Base-by-base conservation (phyloP, 2,113 vertebrate species). In the Mastomys coucha region DNA sequence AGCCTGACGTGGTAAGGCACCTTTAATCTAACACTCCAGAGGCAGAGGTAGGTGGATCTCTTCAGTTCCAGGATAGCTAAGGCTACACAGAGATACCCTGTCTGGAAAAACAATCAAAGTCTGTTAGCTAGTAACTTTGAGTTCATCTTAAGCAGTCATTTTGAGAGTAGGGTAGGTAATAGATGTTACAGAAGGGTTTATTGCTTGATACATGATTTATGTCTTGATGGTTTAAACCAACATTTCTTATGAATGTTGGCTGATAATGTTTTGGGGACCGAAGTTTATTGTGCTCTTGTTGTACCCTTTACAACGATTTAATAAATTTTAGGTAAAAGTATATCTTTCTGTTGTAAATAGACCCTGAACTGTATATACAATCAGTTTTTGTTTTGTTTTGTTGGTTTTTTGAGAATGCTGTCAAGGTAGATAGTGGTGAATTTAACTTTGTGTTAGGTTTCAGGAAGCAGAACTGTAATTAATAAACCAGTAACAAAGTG, bases 211-310 rank as follows among this genome's bases (percentile, higher is more conserved):
- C 22, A 53, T 95, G 65, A 88, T 89, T 94, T 73, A 10, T 80
- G 51, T 92, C 84, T 88, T 87, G 77, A 70, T 88, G 77, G 75
- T 95, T 91, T 90, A 88, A 89, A 31, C 86, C 36, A 80, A 2
- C 22, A 26, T 85, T 90, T 70, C 80, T 96, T 33, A 70, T n/a
- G 90, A 82, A 73, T 77, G 51, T 69, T 81, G 80, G 20, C 75
- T 94, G 72, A 85, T 93, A 91, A 93, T 91, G 65, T 91, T 92
- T 85, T 92, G 82, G 93, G 53, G 49, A 51, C 63, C 80, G 33
- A 17, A 75, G 75, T 90, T 84, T 91, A 95, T 72, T 91, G 19
- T 63, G 67, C 75, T 36, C 20, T 75, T 22, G 31, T 75, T 22
- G 31, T 9, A 80, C 26, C 28, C 2, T 88, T 96, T 84, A 56